phyloP scores from a whole-genome alignment of 1,140 invertebrate species.

The Apis laboriosa region DNA sequence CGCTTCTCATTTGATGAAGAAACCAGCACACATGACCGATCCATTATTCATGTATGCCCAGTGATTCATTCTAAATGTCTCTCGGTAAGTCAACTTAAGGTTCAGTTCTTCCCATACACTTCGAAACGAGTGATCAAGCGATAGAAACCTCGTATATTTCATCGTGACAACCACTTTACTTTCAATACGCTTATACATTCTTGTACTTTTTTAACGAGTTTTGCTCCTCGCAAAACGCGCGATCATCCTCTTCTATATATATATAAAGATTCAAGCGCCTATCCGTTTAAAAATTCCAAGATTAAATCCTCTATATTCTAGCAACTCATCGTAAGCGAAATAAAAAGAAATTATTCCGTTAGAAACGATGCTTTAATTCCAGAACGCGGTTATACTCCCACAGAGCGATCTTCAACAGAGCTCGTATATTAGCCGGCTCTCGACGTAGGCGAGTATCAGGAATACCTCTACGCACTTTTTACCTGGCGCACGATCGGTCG shows the following conservation, averaged over 20 bases:
- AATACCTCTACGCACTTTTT: constrained; percentile 51
- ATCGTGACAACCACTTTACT: too few species aligned
- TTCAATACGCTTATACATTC: too few species aligned
- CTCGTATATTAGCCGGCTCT: constrained; percentile 21
- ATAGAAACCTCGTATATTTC: not conserved
- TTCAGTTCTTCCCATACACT: constrained; percentile 20
- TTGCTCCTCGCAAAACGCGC: too few species aligned
- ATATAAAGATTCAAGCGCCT: too few species aligned
- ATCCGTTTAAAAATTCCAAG: too few species aligned
- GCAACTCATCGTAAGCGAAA: too few species aligned
- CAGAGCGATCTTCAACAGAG: not conserved
- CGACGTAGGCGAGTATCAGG: constrained; percentile 47
- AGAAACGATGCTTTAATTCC: not conserved
- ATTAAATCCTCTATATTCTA: too few species aligned
- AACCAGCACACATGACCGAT: not conserved
- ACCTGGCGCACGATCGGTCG: constrained; percentile 1
- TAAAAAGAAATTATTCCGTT: too few species aligned
- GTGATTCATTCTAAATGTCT: constrained; percentile 2
- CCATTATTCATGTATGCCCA: not conserved
- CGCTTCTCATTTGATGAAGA: not conserved
- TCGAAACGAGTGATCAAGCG: not conserved
- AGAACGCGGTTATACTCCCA: not conserved
- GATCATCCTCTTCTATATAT: too few species aligned
- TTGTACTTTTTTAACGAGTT: too few species aligned
- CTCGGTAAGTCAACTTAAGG: not conserved